Conservation (phyloP, 2,113 vertebrate genomes). For the Ctenodactylus gundi region DNA sequence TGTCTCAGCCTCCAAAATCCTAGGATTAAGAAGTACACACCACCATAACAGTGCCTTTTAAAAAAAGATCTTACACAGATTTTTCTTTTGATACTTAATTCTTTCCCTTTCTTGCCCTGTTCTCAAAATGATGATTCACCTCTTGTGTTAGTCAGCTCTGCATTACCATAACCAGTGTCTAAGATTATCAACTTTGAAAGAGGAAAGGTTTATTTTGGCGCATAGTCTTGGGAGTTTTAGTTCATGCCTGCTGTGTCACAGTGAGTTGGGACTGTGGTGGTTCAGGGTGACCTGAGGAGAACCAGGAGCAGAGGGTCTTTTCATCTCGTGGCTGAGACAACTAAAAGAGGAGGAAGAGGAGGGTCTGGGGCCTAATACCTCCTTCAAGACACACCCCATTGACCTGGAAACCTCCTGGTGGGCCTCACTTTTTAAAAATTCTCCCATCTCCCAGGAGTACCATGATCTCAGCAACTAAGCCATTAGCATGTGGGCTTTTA, state of each 20-base stretch:
- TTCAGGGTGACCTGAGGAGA: too few species aligned
- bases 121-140: not conserved
- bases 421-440: too few species aligned
- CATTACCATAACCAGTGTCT: not conserved
- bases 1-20: not conserved
- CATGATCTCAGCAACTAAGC: too few species aligned
- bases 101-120: not conserved
- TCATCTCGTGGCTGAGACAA: not conserved
- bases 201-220: not conserved
- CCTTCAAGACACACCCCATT: not conserved
- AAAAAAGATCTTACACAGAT: not conserved
- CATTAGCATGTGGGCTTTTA: too few species aligned
- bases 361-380: rapidly evolving
- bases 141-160: not conserved
- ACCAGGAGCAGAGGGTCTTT: not conserved
- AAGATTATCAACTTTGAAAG: not conserved
- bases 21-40: not conserved
- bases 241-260: not conserved
- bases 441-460: not conserved
- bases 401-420: not conserved
- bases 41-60: not conserved
- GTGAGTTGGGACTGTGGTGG: too few species aligned
- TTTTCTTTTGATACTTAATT: not conserved
- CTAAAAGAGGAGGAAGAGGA: too few species aligned
- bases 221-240: not conserved